Conservation (phyloP, 2,888 invertebrate species). For the Elysia crispata region DNA sequence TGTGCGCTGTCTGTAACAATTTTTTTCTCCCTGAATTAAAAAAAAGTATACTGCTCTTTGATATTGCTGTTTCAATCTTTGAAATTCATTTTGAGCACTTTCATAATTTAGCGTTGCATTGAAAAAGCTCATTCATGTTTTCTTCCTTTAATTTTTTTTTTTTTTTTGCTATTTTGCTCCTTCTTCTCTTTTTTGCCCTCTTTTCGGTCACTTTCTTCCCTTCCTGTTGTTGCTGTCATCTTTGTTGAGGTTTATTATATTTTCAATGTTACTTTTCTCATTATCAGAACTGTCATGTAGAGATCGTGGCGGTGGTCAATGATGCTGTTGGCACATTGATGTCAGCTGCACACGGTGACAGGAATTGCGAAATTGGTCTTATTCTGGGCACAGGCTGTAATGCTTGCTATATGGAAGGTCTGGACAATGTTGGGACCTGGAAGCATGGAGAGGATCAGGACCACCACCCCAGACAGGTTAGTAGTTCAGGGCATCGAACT, state of each 20-base stretch:
- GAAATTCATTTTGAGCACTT: too few relatives aligned
- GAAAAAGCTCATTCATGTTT: too few relatives aligned
- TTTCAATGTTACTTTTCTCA: not conserved
- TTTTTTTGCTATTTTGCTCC: too few relatives aligned
- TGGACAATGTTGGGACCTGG: conserved; percentile 88
- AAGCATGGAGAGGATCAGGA: conserved; percentile 82
- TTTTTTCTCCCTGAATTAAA: too few relatives aligned
- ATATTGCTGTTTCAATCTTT: too few relatives aligned
- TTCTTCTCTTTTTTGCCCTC: too few relatives aligned
- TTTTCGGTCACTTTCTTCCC: too few relatives aligned
- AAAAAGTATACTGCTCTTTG: too few relatives aligned
- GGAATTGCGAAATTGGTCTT: conserved; percentile 93
- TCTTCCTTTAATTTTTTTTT: too few relatives aligned
- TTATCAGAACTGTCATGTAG: conserved; percentile 89
- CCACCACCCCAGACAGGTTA: conserved; percentile 76
- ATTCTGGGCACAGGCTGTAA: conserved; percentile 97
- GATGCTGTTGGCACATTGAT: conserved; percentile 98
- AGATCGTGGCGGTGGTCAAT: conserved; percentile 95
- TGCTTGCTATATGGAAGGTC: conserved; percentile 94
- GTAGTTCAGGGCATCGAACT: not conserved
- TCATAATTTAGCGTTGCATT: too few relatives aligned
- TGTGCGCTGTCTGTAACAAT: too few relatives aligned
- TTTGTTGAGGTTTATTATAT: not conserved
- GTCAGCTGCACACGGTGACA: conserved; percentile 98
- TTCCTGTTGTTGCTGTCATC: too few relatives aligned